These are phyloP conservation scores for Arge pagana DNA, from an alignment of 2,888 invertebrate species.

Conservation along the genomic window DNA sequence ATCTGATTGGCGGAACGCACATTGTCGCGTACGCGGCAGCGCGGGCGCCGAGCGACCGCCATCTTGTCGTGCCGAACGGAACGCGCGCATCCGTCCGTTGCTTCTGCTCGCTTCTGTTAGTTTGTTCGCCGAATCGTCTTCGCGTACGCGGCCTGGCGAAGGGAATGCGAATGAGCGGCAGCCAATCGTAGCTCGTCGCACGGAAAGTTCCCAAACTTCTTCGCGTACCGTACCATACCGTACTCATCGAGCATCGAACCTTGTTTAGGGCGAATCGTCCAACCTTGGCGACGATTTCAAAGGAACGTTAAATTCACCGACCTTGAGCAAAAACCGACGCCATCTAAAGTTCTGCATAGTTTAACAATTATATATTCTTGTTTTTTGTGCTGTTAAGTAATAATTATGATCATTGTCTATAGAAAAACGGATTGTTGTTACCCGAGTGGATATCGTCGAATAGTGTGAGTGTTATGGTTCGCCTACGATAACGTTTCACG, in stretches of 20 bases:
- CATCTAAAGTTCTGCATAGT: conserved; percentile 55
- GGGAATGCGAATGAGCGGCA: too few species aligned
- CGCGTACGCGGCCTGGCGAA: too few species aligned
- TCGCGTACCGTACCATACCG: background rate
- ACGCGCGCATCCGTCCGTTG: too few species aligned
- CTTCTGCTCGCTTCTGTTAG: too few species aligned
- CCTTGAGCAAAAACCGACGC: conserved; percentile 49
- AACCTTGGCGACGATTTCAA: conserved; percentile 16
- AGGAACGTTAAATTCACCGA: conserved; percentile 14
- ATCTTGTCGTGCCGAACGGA: too few species aligned
- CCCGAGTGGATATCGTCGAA: conserved; percentile 4
- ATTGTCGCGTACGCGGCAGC: too few species aligned
- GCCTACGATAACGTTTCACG: background rate
- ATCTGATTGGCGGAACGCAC: too few species aligned
- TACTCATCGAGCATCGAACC: background rate
- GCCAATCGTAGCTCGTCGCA: conserved; percentile 1
- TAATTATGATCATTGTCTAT: conserved; percentile 17
- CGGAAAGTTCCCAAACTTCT: background rate
- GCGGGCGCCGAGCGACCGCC: too few species aligned
- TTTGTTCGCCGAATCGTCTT: too few species aligned
- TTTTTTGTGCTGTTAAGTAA: conserved; percentile 45
- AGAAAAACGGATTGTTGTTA: conserved; percentile 10
- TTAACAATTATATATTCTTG: conserved; percentile 39
- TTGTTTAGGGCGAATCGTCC: too few species aligned
- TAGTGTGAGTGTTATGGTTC: conserved; percentile 14